A percentile compares a stretch with the other conserved stretches of the same genome.
Evolutionary conservation across 2,113 vertebrate species (phyloP).

Genomic region (Maccullochella peelii): DNA sequence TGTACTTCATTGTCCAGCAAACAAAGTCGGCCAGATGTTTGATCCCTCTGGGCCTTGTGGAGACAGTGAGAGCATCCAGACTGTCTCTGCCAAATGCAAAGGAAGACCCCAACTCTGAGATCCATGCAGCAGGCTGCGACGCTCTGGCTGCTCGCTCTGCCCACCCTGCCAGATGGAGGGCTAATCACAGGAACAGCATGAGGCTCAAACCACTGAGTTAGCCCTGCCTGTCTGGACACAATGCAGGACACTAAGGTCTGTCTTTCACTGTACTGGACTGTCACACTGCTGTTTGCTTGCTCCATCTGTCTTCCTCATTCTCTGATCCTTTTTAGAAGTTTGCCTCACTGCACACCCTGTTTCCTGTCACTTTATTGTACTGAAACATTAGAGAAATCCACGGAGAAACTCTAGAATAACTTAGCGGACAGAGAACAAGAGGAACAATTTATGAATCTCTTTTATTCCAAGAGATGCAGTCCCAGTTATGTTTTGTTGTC

Average conservation of each 20-base stretch:
- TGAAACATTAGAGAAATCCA: conserved; percentile 36
- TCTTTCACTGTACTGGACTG: conserved; percentile 57
- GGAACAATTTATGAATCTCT: conserved; percentile 22
- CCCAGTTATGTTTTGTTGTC: conserved; percentile 41
- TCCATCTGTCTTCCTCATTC: conserved; percentile 65
- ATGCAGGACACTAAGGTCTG: conserved; percentile 69
- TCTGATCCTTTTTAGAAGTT: conserved; percentile 43
- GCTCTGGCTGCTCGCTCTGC: conserved; percentile 66
- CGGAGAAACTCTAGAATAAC: conserved; percentile 10
- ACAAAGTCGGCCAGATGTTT: conserved; percentile 58
- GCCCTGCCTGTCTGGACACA: conserved; percentile 75
- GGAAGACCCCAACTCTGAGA: conserved; percentile 64
- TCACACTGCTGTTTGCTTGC: conserved; percentile 61
- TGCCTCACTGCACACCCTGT: conserved; percentile 26
- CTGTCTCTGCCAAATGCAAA: conserved; percentile 62
- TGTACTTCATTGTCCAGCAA: conserved; percentile 38
- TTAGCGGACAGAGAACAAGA: conserved; percentile 5
- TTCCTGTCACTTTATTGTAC: conserved; percentile 34
- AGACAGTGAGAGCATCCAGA: conserved; percentile 47
- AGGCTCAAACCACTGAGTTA: conserved; percentile 66
- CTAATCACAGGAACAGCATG: conserved; percentile 84
- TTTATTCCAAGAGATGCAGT: conserved; percentile 33
- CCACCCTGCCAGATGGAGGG: conserved; percentile 84
- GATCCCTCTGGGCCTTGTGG: conserved; percentile 41
- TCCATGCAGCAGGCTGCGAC: conserved; percentile 64